phyloP scores from a whole-genome alignment of 2,797 vertebrate genomes.

The Sebastes alutus region DNA sequence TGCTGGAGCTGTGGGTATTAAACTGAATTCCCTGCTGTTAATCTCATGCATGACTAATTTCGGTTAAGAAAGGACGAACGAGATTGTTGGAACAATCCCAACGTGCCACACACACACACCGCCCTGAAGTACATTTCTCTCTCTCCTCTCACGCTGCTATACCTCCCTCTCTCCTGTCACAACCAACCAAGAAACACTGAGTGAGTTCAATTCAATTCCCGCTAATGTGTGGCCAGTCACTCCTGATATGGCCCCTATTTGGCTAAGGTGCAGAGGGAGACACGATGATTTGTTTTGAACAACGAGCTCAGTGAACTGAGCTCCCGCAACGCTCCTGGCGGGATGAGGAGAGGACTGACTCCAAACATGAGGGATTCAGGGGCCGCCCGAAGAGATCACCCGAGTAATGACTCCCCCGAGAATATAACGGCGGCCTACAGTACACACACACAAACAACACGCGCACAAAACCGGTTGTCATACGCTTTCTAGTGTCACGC shows the following conservation, averaged over 20 bases:
- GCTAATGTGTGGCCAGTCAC: slow-evolving; percentile 36
- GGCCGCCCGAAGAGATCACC: slow-evolving; percentile 11
- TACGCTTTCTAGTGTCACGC: slow-evolving; percentile 50
- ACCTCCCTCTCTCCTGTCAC: slow-evolving; percentile 4
- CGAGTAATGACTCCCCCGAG: slow-evolving; percentile 25
- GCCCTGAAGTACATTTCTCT: not conserved
- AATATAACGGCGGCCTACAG: not conserved
- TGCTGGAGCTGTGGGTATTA: slow-evolving; percentile 27
- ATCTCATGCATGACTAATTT: slow-evolving; percentile 73
- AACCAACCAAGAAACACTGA: slow-evolving; percentile 32
- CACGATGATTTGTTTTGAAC: slow-evolving; percentile 48
- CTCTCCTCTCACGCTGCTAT: not conserved
- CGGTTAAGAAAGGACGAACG: slow-evolving; percentile 49
- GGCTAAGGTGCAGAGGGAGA: slow-evolving; percentile 40
- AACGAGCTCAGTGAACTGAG: slow-evolving; percentile 39
- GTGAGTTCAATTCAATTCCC: slow-evolving; percentile 41
- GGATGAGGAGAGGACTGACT: slow-evolving; percentile 8
- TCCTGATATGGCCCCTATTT: slow-evolving; percentile 44
- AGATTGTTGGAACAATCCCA: slow-evolving; percentile 39
- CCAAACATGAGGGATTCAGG: slow-evolving; percentile 5
- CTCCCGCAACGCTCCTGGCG: not conserved
- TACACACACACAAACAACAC: not conserved
- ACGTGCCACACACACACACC: not conserved
- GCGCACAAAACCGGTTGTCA: slow-evolving; percentile 22
- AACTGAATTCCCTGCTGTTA: slow-evolving; percentile 56